These are phyloP conservation scores for Corvus cornix DNA, from an alignment of 2,113 vertebrate species.

Conservation along the genomic window DNA sequence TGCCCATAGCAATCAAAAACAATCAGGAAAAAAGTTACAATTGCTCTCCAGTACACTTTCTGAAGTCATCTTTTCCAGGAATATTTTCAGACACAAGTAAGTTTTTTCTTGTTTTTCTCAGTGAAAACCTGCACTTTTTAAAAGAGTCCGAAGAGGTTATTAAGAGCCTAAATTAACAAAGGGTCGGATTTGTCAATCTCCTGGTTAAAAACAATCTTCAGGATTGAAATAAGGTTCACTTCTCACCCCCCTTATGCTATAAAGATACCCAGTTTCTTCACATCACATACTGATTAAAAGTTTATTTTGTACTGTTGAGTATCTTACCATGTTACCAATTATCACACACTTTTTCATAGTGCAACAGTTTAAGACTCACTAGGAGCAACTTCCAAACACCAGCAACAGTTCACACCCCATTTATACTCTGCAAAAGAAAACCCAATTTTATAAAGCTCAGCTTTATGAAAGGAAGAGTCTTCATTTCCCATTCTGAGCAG, in stretches of 20 bases:
- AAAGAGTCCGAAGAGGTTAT: neutral
- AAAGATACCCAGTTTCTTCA: neutral
- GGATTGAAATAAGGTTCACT: neutral
- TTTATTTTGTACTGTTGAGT: neutral
- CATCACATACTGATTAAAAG: neutral
- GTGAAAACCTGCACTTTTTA: neutral
- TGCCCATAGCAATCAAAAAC: neutral
- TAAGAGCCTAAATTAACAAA: neutral
- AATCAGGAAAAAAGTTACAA: neutral
- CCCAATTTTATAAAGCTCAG: neutral
- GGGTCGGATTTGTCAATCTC: neutral
- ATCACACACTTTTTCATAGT: neutral
- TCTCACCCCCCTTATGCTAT: neutral
- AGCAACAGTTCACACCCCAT: neutral
- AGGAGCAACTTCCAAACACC: neutral
- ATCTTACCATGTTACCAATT: neutral
- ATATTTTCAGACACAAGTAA: neutral
- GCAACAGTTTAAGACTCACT: neutral
- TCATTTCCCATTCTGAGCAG: neutral
- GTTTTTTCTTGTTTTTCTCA: neutral
- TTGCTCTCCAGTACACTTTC: neutral
- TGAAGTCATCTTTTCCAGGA: neutral
- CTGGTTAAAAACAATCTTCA: neutral
- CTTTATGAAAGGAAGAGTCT: neutral
- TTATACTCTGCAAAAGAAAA: neutral